Percentiles rank a stretch among this genome's conserved stretches.
These are phyloP conservation scores for Chaetodon trifascialis DNA, from an alignment of 2,113 vertebrate genomes.

Conservation along the genomic window DNA sequence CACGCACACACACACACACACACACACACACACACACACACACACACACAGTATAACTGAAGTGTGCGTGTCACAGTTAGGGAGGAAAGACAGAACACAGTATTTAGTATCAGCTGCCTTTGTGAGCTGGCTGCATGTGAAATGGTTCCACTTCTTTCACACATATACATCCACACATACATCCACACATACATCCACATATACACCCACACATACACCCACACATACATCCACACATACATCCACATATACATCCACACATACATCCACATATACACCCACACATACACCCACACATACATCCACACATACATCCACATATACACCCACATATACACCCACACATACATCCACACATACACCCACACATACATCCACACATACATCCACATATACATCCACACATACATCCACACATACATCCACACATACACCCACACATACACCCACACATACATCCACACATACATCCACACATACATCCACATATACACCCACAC, in stretches of 20 bases:
- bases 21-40: conserved; percentile 15
- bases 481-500: too few species aligned
- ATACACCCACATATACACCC: not conserved
- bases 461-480: not conserved
- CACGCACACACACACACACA: conserved; percentile 19
- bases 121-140: conserved; percentile 20
- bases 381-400: too few species aligned
- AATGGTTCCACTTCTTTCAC: not conserved
- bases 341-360: not conserved
- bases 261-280: too few species aligned
- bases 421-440: too few species aligned
- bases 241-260: too few species aligned
- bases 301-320: too few species aligned
- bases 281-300: too few species aligned
- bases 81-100: conserved; percentile 19
- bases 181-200: too few species aligned
- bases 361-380: too few species aligned
- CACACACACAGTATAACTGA: conserved; percentile 17
- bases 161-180: not conserved
- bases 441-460: not conserved
- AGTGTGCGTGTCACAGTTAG: conserved; percentile 37
- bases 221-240: not conserved
- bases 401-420: too few species aligned
- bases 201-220: not conserved
- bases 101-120: conserved; percentile 19